These are phyloP conservation scores for Callipepla squamata DNA, from an alignment of 2,113 vertebrate species.

Conservation along the genomic window DNA sequence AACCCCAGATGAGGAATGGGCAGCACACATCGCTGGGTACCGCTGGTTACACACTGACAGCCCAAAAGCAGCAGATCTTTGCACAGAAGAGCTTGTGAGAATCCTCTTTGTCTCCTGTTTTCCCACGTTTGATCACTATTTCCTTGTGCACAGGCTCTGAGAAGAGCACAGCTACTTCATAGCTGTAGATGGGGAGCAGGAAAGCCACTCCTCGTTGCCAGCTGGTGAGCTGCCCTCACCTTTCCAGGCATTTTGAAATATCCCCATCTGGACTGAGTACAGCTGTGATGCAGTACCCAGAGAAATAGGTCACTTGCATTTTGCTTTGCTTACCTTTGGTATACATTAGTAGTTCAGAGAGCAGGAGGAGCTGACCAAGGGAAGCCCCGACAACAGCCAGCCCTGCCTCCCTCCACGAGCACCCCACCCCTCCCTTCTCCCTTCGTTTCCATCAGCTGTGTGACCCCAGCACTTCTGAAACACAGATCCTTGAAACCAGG, in stretches of 20 bases:
- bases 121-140: accelerated
- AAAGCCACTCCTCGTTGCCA: background rate
- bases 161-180: background rate
- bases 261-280: accelerated
- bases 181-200: background rate
- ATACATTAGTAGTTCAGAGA: background rate
- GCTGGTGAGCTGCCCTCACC: background rate
- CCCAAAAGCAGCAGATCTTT: background rate
- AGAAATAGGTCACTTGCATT: background rate
- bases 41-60: background rate
- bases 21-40: background rate
- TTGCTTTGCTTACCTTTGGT: no score
- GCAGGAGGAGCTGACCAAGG: background rate
- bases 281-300: background rate
- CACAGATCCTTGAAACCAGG: background rate
- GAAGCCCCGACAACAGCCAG: background rate
- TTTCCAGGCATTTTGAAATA: background rate
- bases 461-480: background rate
- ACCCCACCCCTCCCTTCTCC: background rate
- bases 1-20: background rate
- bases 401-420: background rate
- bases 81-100: background rate
- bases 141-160: background rate
- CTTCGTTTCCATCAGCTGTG: background rate
- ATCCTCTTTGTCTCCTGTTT: background rate